Evolutionary conservation across 53 echinoderm and acorn worm species (phyloP).

Genomic region (Paracentrotus lividus): DNA sequence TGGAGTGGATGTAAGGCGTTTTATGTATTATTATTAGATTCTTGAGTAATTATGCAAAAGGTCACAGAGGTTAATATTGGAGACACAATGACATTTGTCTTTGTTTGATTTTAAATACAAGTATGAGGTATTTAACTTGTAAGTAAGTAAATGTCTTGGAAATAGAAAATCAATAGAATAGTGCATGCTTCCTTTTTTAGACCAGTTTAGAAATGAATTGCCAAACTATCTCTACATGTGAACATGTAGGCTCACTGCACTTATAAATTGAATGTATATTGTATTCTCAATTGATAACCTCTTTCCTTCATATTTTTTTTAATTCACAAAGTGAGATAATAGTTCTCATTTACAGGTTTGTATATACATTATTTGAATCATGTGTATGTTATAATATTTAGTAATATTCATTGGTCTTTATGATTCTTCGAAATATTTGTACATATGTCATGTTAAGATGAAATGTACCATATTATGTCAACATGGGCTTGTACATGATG

Average conservation of each 20-base stretch:
- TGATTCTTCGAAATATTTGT: background rate
- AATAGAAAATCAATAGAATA: background rate
- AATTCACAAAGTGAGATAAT: background rate
- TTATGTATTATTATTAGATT: too few relatives aligned
- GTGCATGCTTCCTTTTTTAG: slow-evolving; percentile 1
- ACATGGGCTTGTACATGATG: background rate
- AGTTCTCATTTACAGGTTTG: background rate
- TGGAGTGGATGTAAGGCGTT: too few relatives aligned
- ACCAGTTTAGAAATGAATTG: background rate
- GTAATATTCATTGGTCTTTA: background rate
- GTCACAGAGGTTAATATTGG: too few relatives aligned
- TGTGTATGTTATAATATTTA: background rate
- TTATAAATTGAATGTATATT: background rate
- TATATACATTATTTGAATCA: too few relatives aligned
- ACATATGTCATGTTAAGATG: slow-evolving; percentile 15
- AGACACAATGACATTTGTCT: too few relatives aligned
- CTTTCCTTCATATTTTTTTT: background rate
- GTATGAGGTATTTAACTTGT: too few relatives aligned
- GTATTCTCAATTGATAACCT: background rate
- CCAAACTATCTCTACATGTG: background rate
- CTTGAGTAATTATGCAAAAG: too few relatives aligned
- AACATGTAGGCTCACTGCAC: too few relatives aligned
- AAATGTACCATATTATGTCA: slow-evolving; percentile 6
- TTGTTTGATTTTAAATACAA: too few relatives aligned
- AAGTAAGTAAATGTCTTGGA: too few relatives aligned